Conservation (phyloP, 2,113 vertebrate genomes). For the Pogona vitticeps region DNA sequence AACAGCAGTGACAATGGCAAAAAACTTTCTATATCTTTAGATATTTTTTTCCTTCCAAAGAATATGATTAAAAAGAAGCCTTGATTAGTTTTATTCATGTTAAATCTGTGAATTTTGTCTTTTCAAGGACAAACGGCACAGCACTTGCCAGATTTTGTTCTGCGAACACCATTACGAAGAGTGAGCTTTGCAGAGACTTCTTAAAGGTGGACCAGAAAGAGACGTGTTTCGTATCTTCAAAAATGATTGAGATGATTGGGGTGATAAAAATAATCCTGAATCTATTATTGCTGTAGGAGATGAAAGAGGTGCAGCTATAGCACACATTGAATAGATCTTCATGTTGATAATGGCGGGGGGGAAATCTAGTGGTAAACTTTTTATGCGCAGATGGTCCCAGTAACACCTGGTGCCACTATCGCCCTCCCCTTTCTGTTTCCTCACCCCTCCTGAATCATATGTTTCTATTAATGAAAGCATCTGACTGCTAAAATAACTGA, state of each 20-base stretch:
- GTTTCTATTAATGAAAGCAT: constrained; percentile 57
- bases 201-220: rapidly evolving
- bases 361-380: constrained; percentile 50
- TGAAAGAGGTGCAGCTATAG: not conserved
- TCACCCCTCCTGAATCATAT: constrained; percentile 42
- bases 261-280: not conserved
- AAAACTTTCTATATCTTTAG: not conserved
- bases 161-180: rapidly evolving
- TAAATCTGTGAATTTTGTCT: not conserved
- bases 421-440: not conserved
- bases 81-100: constrained; percentile 26
- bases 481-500: constrained; percentile 44
- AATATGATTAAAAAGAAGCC: constrained; percentile 17
- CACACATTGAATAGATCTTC: constrained; percentile 27
- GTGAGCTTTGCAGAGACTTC: not conserved
- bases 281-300: not conserved
- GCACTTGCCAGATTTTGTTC: not conserved
- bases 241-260: not conserved
- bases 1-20: not conserved
- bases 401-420: constrained; percentile 45
- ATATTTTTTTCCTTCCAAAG: not conserved
- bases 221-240: not conserved
- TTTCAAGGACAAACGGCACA: not conserved
- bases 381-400: constrained; percentile 54
- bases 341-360: constrained; percentile 10